phyloP scores from a whole-genome alignment of 2,797 vertebrate species.

The Sebastes matsubarae region DNA sequence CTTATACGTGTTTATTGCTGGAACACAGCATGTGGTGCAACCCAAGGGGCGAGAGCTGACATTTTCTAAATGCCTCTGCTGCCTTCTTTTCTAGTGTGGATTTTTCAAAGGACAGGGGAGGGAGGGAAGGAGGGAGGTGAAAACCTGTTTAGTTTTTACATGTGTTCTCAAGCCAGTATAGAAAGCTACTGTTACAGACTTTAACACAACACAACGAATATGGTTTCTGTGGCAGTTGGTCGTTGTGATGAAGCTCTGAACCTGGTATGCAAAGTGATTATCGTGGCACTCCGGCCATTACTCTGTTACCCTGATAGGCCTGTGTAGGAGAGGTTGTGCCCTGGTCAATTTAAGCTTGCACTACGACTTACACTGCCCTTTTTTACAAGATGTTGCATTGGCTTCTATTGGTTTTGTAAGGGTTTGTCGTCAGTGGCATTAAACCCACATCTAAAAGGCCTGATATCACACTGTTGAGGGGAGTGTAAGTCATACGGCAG shows the following conservation, averaged over 20 bases:
- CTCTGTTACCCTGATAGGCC: slow-evolving; percentile 78
- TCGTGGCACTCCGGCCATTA: slow-evolving; percentile 78
- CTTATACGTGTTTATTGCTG: slow-evolving; percentile 57
- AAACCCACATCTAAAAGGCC: slow-evolving; percentile 48
- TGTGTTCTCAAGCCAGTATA: slow-evolving; percentile 4
- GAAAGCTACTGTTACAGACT: neutral
- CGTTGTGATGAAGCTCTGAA: slow-evolving; percentile 65
- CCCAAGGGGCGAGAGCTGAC: slow-evolving; percentile 70
- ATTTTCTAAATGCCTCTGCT: slow-evolving; percentile 80
- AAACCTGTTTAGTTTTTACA: slow-evolving; percentile 25
- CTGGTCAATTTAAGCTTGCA: slow-evolving; percentile 79
- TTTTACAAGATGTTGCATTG: slow-evolving; percentile 36
- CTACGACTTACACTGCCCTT: slow-evolving; percentile 79
- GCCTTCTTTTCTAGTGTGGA: slow-evolving; percentile 45
- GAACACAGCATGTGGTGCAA: slow-evolving; percentile 46
- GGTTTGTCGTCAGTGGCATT: slow-evolving; percentile 41
- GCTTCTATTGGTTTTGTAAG: slow-evolving; percentile 52
- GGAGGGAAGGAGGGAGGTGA: neutral
- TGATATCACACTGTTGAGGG: slow-evolving; percentile 44
- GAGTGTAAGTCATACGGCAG: slow-evolving; percentile 84
- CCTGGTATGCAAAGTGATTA: slow-evolving; percentile 82
- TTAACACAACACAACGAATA: neutral
- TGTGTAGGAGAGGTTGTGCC: slow-evolving; percentile 81
- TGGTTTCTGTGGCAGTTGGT: slow-evolving; percentile 8
- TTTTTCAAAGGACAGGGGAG: slow-evolving; percentile 42